Base-by-base conservation (phyloP, 2,888 invertebrate genomes). In the Seladonia tumulorum region DNA sequence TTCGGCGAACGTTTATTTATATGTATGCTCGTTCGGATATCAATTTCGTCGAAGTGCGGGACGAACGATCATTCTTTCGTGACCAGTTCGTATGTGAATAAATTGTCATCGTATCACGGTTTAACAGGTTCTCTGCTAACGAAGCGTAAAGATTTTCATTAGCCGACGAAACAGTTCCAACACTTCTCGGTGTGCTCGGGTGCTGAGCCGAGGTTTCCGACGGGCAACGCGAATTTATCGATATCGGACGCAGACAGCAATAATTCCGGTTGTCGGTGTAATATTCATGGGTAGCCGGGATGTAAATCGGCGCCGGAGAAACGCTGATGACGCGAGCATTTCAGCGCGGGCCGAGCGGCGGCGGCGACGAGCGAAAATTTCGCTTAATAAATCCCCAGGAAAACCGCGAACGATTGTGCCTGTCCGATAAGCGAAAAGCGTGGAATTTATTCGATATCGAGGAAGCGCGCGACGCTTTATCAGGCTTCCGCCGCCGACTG, bases 381-480 rank as follows among this genome's bases (percentile, higher is more conserved):
- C 18, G 18, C 12, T 70, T 35, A 35, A 45, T 76, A 76, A 76
- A 76, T 85, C 76, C 39, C 76, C 16, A 25, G n/a, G 76, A 68
- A 68, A 76, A 35, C 66, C 35, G 75, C 42, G 68, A 73, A 77
- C 72, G 68, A 78, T 81, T 47, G 76, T n/a, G 35, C 63, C 68
- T 29, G 68, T 53, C 79, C 63, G 88, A 85, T 81, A 85, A 75
- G 85, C 60, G 53, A 73, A 80, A 87, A 78, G 71, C 79, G 76
- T 16, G 47, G 80, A 88, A 82, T 88, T 86, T 82, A 88, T 76
- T 83, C 60, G 81, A 86, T 83, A 83, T 80, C 71, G 78, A 82
- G 57, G 81, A 63, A 82, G 73, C 76, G 72, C 39, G n/a, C 68
- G 71, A 68, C 66, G 75, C 79, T 87, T 86, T 86, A 88, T 88